Evolutionary conservation across 2,888 invertebrate species (phyloP).

Genomic region (Holacanthella duospinosa): DNA sequence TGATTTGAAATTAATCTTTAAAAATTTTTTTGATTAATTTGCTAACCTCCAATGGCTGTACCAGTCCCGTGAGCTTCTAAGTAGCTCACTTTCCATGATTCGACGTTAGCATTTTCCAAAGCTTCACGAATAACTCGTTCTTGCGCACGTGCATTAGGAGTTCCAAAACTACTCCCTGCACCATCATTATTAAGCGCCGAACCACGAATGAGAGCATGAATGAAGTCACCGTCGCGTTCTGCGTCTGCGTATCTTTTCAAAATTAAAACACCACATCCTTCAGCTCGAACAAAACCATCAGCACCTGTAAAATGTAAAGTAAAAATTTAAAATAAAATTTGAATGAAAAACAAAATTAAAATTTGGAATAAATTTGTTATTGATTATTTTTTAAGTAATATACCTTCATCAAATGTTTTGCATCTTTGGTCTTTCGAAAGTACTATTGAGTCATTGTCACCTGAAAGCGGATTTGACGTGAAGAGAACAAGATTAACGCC

Average conservation of each 20-base stretch:
- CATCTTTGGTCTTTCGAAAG: conserved; percentile 17
- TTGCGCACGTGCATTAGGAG: conserved; percentile 14
- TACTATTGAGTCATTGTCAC: not conserved
- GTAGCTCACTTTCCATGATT: conserved; percentile 8
- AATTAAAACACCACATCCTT: conserved; percentile 20
- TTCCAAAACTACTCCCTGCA: conserved; percentile 10
- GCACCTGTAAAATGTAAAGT: conserved; percentile 2
- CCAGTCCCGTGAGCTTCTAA: conserved; percentile 21
- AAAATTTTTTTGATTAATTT: not conserved
- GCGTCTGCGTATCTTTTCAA: conserved; percentile 22
- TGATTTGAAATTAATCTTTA: not conserved
- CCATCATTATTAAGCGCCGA: conserved; percentile 15
- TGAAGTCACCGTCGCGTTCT: conserved; percentile 13
- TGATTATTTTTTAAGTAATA: not conserved
- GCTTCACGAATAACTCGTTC: conserved; percentile 11
- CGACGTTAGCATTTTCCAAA: conserved; percentile 9
- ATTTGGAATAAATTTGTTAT: not conserved
- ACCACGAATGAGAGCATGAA: conserved; percentile 17
- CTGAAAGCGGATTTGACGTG: not conserved
- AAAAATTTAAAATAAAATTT: not conserved
- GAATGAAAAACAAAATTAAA: not conserved
- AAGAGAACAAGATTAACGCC: conserved; percentile 22
- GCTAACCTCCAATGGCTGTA: conserved; percentile 1
- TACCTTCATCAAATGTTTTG: conserved; percentile 21
- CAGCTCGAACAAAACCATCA: conserved; percentile 21